Evolutionary conservation across 2,888 invertebrate species (phyloP).

Genomic region (Eledona agricola): DNA sequence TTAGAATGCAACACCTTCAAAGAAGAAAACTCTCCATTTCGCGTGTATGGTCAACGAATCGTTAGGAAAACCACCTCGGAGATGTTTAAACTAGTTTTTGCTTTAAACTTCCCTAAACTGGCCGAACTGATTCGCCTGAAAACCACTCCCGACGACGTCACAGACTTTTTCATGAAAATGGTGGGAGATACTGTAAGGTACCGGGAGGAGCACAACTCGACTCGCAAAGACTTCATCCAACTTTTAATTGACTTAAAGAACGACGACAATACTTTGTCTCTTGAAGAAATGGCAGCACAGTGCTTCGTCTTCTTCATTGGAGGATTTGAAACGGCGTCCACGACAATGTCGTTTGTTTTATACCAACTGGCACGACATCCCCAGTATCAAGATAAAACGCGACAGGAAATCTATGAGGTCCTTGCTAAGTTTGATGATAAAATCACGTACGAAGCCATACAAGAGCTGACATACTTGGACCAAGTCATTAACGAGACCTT

Average conservation of each 20-base stretch:
- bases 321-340: slow-evolving; percentile 45
- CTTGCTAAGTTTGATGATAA: no score
- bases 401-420: slow-evolving; percentile 40
- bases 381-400: slow-evolving; percentile 38
- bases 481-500: slow-evolving; percentile 51
- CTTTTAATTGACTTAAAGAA: slow-evolving; percentile 62
- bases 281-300: slow-evolving; percentile 8
- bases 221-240: slow-evolving; percentile 66
- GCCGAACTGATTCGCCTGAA: neutral
- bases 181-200: slow-evolving; percentile 61
- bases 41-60: slow-evolving; percentile 41
- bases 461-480: neutral
- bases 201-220: slow-evolving; percentile 61
- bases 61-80: slow-evolving; percentile 42
- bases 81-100: neutral
- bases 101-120: slow-evolving; percentile 1
- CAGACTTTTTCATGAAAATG: slow-evolving; percentile 6
- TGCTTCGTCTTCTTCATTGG: slow-evolving; percentile 34
- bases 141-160: neutral
- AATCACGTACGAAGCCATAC: no score
- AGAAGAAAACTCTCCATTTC: slow-evolving; percentile 64
- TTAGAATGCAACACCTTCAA: slow-evolving; percentile 66
- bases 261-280: neutral
- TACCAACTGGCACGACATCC: slow-evolving; percentile 39
- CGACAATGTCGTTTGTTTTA: slow-evolving; percentile 39